phyloP scores from a whole-genome alignment of 2,113 vertebrate genomes.

The Stomatorhinus ivindoensis region DNA sequence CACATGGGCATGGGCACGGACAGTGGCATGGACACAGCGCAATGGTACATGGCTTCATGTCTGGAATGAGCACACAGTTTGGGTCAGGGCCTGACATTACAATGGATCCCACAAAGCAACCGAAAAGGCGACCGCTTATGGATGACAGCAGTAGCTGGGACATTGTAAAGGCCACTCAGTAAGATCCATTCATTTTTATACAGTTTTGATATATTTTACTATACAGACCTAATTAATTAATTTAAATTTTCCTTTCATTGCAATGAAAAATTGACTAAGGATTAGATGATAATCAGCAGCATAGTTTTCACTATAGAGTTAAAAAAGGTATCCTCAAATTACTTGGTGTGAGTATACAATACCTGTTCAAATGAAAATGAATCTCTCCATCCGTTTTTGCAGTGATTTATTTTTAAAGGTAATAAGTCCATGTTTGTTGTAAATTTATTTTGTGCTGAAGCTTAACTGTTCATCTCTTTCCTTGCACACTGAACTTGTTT shows the following conservation, averaged over 20 bases:
- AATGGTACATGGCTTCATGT: conserved; percentile 40
- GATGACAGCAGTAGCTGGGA: conserved; percentile 83
- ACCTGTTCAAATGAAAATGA: neutral
- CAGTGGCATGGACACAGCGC: conserved; percentile 37
- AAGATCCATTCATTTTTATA: conserved; percentile 42
- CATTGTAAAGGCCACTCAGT: conserved; percentile 93
- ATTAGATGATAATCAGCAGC: neutral
- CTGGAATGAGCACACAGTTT: conserved; percentile 44
- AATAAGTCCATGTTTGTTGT: neutral
- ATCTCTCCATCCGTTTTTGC: neutral
- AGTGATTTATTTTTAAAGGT: neutral
- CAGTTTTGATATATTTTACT: neutral
- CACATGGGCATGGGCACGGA: conserved; percentile 53
- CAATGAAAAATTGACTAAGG: neutral
- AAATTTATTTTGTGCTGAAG: neutral
- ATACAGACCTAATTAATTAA: neutral
- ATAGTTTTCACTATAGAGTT: neutral
- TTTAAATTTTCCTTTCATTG: neutral
- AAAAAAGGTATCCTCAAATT: neutral
- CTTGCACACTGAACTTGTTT: neutral
- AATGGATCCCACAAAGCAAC: conserved; percentile 54
- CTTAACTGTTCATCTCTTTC: neutral
- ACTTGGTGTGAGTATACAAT: neutral
- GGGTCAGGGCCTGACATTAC: conserved; percentile 35
- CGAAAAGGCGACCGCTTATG: conserved; percentile 54